These are phyloP conservation scores for Lepus europaeus DNA, from an alignment of 2,113 vertebrate genomes.

Conservation along the genomic window DNA sequence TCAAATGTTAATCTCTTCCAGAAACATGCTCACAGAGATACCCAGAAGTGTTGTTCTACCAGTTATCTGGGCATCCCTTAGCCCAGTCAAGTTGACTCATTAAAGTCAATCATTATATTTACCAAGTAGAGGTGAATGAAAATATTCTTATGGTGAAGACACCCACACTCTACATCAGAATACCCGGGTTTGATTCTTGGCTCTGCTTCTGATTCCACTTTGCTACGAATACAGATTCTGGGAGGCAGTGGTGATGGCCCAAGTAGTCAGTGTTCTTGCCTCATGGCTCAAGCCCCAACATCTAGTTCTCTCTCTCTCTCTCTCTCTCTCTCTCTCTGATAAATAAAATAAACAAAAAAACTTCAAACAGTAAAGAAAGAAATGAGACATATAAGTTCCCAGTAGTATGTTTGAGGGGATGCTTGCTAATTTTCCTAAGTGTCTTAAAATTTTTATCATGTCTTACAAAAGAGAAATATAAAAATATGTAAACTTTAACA, in stretches of 20 bases:
- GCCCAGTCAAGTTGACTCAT: background rate
- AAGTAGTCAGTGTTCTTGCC: too few species aligned
- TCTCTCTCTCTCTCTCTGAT: too few species aligned
- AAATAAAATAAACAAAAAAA: too few species aligned
- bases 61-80: background rate
- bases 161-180: too few species aligned
- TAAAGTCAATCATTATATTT: background rate
- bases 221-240: too few species aligned
- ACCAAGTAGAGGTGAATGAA: background rate
- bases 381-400: background rate
- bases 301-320: too few species aligned
- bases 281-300: too few species aligned
- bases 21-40: background rate
- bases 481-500: slow-evolving; percentile 53
- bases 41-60: background rate
- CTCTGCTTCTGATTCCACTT: too few species aligned
- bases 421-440: background rate
- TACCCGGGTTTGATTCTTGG: too few species aligned
- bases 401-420: background rate
- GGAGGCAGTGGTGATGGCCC: too few species aligned
- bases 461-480: slow-evolving; percentile 15
- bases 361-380: background rate
- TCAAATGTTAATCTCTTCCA: background rate
- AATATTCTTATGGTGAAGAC: too few species aligned
- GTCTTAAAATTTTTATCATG: slow-evolving; percentile 36